Evolutionary conservation across 1,140 invertebrate genomes (phyloP).

Genomic region (Tribolium castaneum): DNA sequence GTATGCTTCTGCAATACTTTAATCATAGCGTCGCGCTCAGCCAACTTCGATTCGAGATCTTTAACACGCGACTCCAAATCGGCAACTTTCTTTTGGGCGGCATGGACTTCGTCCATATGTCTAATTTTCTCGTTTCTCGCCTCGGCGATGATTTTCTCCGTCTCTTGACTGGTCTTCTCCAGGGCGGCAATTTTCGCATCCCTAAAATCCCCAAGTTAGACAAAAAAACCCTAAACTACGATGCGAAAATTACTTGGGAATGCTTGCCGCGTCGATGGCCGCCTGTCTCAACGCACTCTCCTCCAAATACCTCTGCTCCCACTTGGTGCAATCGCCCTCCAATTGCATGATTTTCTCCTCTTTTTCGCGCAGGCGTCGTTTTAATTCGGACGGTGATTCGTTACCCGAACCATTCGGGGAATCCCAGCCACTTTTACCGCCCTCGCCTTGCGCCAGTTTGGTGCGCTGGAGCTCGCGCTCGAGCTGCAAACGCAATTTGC

Average conservation of each 20-base stretch:
- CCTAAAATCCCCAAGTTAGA: slow-evolving; percentile 63
- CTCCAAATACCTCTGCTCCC: slow-evolving; percentile 89
- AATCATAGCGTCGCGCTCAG: slow-evolving; percentile 91
- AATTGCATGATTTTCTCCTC: slow-evolving; percentile 85
- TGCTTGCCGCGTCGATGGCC: slow-evolving; percentile 85
- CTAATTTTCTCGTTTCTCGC: slow-evolving; percentile 86
- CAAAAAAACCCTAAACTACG: background rate
- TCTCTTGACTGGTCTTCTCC: slow-evolving; percentile 86
- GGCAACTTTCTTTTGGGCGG: slow-evolving; percentile 83
- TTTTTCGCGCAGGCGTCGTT: slow-evolving; percentile 76
- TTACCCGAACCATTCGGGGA: slow-evolving; percentile 63
- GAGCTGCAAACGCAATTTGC: slow-evolving; percentile 81
- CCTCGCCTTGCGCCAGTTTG: slow-evolving; percentile 57
- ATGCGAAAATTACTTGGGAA: slow-evolving; percentile 76
- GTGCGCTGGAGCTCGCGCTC: slow-evolving; percentile 82
- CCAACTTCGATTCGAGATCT: slow-evolving; percentile 87
- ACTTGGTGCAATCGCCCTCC: slow-evolving; percentile 86
- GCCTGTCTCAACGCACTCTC: slow-evolving; percentile 86
- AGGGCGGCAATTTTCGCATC: slow-evolving; percentile 88
- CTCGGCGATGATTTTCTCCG: slow-evolving; percentile 88
- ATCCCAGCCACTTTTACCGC: slow-evolving; percentile 53
- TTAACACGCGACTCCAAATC: slow-evolving; percentile 87
- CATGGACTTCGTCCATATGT: slow-evolving; percentile 88
- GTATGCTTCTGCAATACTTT: slow-evolving; percentile 87
- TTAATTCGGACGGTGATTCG: slow-evolving; percentile 74